Evolutionary conservation across 1,140 invertebrate species (phyloP).

Genomic region (Paracyclopina nana): DNA sequence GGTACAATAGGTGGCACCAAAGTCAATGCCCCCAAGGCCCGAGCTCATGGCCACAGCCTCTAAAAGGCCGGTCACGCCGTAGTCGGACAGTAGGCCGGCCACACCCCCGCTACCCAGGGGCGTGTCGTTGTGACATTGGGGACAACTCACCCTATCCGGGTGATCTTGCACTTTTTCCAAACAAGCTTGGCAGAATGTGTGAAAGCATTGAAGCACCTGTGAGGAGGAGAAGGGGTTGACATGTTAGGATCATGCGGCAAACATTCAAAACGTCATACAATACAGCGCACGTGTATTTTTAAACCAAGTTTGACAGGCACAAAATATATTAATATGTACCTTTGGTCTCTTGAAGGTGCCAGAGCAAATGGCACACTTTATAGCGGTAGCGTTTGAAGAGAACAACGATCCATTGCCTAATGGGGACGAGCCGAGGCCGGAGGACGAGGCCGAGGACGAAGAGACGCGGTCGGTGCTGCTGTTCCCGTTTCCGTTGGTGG

Average conservation of each 20-base stretch:
- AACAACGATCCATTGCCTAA: not conserved
- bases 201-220: conserved; percentile 67
- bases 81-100: conserved; percentile 37
- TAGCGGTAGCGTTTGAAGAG: not conserved
- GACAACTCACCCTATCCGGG: conserved; percentile 57
- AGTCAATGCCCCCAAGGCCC: too few relatives aligned
- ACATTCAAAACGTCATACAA: too few relatives aligned
- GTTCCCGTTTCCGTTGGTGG: not conserved
- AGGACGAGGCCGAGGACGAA: not conserved
- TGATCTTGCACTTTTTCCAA: conserved; percentile 45
- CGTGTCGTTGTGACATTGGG: conserved; percentile 42
- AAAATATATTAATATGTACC: too few relatives aligned
- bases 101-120: conserved; percentile 19
- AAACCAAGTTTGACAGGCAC: too few relatives aligned
- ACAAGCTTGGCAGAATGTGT: conserved; percentile 77
- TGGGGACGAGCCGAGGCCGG: conserved; percentile 6
- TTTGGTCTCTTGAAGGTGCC: not conserved
- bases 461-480: not conserved
- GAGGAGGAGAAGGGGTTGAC: conserved; percentile 37
- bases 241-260: too few relatives aligned
- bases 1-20: conserved; percentile 26
- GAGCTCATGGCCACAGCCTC: not conserved
- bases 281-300: not conserved
- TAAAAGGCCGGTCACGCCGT: conserved; percentile 24
- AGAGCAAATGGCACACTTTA: not conserved